phyloP scores from a whole-genome alignment of 2,888 invertebrate genomes.

The Sminthurides aquaticus region DNA sequence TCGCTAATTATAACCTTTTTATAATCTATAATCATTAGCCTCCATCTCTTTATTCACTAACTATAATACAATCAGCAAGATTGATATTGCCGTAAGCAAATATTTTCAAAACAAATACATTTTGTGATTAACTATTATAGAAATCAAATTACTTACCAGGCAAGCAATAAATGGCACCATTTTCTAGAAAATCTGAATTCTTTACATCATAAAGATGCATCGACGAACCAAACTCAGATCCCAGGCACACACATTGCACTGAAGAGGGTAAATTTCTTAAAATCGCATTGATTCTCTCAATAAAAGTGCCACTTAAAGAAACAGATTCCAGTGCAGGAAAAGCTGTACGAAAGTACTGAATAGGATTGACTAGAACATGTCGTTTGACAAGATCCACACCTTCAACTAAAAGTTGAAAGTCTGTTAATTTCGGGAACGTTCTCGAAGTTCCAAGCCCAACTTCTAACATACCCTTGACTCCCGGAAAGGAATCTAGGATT shows the following conservation, averaged over 20 bases:
- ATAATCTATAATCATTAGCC: neutral
- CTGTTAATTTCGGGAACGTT: neutral
- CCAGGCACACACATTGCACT: neutral
- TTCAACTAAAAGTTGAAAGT: neutral
- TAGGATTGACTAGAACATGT: constrained; percentile 2
- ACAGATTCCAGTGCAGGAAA: neutral
- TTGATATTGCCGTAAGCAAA: no score
- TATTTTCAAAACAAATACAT: no score
- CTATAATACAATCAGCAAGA: no score
- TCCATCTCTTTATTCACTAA: no score
- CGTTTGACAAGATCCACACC: neutral
- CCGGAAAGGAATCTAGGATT: neutral
- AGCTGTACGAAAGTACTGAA: neutral
- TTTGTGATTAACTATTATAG: no score
- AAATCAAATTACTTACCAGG: no score
- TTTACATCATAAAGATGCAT: neutral
- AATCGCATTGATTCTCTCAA: neutral
- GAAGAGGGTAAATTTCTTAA: neutral
- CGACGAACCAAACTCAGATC: neutral
- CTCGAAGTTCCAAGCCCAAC: neutral
- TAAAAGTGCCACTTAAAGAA: neutral
- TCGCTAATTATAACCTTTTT: neutral
- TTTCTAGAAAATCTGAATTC: neutral
- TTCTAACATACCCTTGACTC: neutral
- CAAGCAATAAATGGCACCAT: neutral